These are phyloP conservation scores for Bothrops jararaca DNA, from an alignment of 2,113 vertebrate genomes.

Conservation along the genomic window DNA sequence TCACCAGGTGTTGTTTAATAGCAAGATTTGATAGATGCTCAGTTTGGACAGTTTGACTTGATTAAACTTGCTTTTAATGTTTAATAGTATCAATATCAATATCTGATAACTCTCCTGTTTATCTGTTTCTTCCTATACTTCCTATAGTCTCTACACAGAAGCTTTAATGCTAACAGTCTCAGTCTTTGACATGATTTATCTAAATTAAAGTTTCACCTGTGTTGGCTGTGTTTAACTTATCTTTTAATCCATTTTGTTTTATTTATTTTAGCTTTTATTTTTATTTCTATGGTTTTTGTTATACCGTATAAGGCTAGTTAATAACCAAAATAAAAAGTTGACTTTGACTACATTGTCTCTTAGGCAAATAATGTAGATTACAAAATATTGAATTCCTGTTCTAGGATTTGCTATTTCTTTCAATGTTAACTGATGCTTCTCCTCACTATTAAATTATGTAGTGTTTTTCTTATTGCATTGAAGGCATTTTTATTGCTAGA, in stretches of 20 bases:
- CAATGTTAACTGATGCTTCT: not conserved
- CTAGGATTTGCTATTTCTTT: not conserved
- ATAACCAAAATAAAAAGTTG: not conserved
- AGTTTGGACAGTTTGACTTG: not conserved
- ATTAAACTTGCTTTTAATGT: not conserved
- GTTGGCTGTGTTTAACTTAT: not conserved
- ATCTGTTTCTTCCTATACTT: not conserved
- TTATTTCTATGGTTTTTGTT: not conserved
- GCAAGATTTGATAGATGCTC: not conserved
- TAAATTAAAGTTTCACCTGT: not conserved
- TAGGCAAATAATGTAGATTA: not conserved
- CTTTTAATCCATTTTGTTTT: not conserved
- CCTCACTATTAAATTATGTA: not conserved
- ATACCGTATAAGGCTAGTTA: not conserved
- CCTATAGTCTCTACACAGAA: not conserved
- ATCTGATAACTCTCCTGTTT: not conserved
- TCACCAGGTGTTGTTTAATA: not conserved
- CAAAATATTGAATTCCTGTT: not conserved
- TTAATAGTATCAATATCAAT: not conserved
- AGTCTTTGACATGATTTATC: not conserved
- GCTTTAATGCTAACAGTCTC: not conserved
- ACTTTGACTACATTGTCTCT: not conserved
- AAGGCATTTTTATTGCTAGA: not conserved
- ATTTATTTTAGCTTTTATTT: not conserved
- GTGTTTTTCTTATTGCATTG: not conserved